Base-by-base conservation (phyloP, 2,888 invertebrate species). In the Drosophila atripex region DNA sequence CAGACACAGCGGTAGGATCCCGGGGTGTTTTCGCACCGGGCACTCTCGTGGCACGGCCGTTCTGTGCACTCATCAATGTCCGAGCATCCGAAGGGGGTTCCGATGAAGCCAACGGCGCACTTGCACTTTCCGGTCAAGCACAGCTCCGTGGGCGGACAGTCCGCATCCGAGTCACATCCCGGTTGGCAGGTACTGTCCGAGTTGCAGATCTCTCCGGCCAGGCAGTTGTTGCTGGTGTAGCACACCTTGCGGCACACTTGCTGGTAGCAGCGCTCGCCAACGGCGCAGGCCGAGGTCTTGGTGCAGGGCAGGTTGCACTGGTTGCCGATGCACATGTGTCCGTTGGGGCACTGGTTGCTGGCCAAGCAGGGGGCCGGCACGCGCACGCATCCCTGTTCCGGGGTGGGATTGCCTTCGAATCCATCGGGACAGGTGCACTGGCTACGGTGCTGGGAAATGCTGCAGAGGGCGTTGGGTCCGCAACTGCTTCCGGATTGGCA, bases 341-440 rank as follows among this genome's bases (percentile, higher is more conserved):
- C 94, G 46, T 93, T 92, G 4, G 96, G 95, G 87, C 98, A 98
- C 78, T 96, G 94, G 51, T 93, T 93, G 38, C 94, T 93, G 66
- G 93, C 93, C 23, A 85, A 32, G 80, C 97, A 98, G 16, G 93
- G 89, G 41, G 93, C 93, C n/a, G 97, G 95, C 58, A 96, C 94
- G 76, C 98, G 93, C 6, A 97, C 95, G 89, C 98, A 98, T 5
- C 97, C 97, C 91, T 97, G 96, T 89, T 97, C 95, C 0, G 97
- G 95, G 14, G 95, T 95, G 14, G 97, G 97, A 88, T 96, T 96
- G 1, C 96, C 97, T 90, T 96, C 95, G 89, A 98, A 98, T 32
- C 97, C 97, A 53, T 94, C 92, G 0, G 97, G 97, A 86, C 98
- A 97, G 71, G 94, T 94, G 89, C 98, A 98, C 54, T 93, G 93